Evolutionary conservation across 2,113 vertebrate species (phyloP).

Genomic region (Rafetus swinhoei): DNA sequence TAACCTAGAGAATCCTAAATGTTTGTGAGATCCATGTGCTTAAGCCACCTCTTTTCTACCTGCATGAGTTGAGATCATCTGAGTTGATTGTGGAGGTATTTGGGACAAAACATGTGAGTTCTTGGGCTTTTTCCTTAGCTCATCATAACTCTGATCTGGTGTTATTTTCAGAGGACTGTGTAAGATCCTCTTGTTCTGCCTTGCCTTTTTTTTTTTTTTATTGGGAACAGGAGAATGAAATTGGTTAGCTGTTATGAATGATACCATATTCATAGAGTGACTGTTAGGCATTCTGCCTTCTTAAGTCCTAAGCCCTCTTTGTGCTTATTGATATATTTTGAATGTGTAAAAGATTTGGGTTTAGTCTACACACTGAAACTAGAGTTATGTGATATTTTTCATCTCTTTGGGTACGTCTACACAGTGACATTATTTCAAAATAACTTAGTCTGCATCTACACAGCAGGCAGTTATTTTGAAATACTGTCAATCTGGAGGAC

Average conservation of each 20-base stretch:
- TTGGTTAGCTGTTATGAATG: neutral
- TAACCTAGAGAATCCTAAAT: neutral
- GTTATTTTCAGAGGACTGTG: neutral
- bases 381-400: neutral
- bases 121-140: neutral
- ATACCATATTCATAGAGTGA: neutral
- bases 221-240: neutral
- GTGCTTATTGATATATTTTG: neutral
- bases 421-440: too few species aligned
- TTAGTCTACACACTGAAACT: neutral
- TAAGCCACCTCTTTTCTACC: neutral
- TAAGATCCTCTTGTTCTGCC: neutral
- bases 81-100: rapidly evolving
- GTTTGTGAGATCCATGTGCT: rapidly evolving
- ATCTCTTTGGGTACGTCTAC: neutral
- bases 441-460: too few species aligned
- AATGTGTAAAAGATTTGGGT: neutral
- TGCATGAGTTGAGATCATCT: neutral
- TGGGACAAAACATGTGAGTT: neutral
- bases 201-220: neutral
- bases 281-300: neutral
- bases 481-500: too few species aligned
- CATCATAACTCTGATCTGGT: neutral
- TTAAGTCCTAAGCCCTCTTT: neutral
- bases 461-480: too few species aligned